Conservation (phyloP, 2,113 vertebrate genomes). For the Dicentrarchus labrax region DNA sequence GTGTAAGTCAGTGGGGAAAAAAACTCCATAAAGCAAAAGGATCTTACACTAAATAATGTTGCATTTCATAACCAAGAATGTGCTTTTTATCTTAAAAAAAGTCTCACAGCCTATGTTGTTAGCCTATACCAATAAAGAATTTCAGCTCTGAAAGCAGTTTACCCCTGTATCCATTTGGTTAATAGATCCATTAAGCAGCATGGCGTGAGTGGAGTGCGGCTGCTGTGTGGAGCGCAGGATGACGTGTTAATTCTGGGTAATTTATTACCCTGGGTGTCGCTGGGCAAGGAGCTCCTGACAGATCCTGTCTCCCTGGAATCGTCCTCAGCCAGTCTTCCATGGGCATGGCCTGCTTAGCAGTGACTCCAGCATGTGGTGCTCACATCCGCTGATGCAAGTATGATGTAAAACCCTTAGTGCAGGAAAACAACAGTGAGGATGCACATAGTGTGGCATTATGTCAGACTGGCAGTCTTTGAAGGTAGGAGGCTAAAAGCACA, state of each 20-base stretch:
- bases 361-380: constrained; percentile 61
- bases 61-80: not conserved
- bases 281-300: constrained; percentile 70
- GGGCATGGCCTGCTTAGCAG: constrained; percentile 62
- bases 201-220: constrained; percentile 67
- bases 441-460: constrained; percentile 58
- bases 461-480: constrained; percentile 63
- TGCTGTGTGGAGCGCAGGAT: constrained; percentile 69
- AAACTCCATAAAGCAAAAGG: not conserved
- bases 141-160: constrained; percentile 63
- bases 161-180: constrained; percentile 78
- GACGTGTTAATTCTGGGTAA: constrained; percentile 84
- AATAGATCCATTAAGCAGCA: constrained; percentile 83
- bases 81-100: not conserved
- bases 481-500: constrained; percentile 81
- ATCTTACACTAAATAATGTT: not conserved
- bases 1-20: not conserved
- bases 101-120: constrained; percentile 15
- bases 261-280: constrained; percentile 79
- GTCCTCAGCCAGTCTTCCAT: constrained; percentile 64
- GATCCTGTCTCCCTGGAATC: constrained; percentile 76
- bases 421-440: constrained; percentile 75
- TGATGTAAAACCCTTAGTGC: constrained; percentile 78
- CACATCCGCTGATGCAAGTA: constrained; percentile 77
- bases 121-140: constrained; percentile 38